Evolutionary conservation across 2,797 vertebrate genomes (phyloP), one percentile per base, ranked within the genome.

Genomic region (Poliocrania exsul): DNA sequence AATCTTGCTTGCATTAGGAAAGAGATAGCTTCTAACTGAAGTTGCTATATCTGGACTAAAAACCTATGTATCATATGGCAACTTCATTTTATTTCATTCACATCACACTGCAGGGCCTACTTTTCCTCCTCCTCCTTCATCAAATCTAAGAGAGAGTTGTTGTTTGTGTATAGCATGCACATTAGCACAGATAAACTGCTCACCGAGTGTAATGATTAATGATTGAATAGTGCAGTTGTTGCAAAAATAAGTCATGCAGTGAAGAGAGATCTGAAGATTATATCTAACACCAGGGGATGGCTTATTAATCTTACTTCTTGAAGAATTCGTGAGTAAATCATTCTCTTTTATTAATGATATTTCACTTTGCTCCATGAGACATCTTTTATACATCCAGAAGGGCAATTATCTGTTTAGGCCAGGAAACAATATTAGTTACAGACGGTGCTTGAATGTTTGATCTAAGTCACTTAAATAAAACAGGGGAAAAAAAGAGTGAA

Each of bases 341-440:
- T 98, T 98, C 98, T 98, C 97, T 98, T 98, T 98, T 98, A 98
- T 99, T 99, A 99, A 99, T 99, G 99, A 98, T 99, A 98, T 98
- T 99, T 99, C 98, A 98, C 98, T 98, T 98, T 98, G 98, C 99
- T 98, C 99, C 90, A 97, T 91, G 98, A 99, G 99, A 99, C 98
- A 99, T 99, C 98, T 99, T 99, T 99, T 99, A 99, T 99, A 98
- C 98, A 99, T 99, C 98, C 99, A 99, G 99, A 99, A 99, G 98
- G 98, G 98, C 99, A 99, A 99, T 99, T 99, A 99, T 99, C 98
- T 99, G 98, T 99, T 99, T 99, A 99, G 99, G 98, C 98, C 98
- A 97, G 98, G 98, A 98, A 98, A 98, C 98, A 98, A 98, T 99
- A 98, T 99, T 98, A 98, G 98, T 98, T 98, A 98, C 98, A 98